A percentile compares a stretch with the other conserved stretches of the same genome.
phyloP scores from a whole-genome alignment of 2,797 vertebrate species.

The Phataginus tricuspis region DNA sequence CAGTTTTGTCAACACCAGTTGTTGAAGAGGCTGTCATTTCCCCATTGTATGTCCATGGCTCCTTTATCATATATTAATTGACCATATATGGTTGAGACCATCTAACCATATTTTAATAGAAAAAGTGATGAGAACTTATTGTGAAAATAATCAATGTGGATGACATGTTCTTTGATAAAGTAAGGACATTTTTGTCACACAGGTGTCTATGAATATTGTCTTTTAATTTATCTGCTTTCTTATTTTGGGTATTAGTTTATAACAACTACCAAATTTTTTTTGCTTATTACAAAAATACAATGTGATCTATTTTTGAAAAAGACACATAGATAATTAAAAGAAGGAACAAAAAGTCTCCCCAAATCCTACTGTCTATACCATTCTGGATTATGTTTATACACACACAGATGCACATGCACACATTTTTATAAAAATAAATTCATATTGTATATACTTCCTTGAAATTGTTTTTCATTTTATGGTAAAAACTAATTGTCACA shows the following conservation, averaged over 20 bases:
- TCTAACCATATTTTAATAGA: not conserved
- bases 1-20: too few relatives aligned
- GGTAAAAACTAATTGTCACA: not conserved
- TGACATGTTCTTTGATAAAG: not conserved
- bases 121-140: not conserved
- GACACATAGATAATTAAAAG: not conserved
- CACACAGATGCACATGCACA: not conserved
- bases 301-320: not conserved
- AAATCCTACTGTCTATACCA: not conserved
- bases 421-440: not conserved
- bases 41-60: too few relatives aligned
- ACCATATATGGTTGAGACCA: not conserved
- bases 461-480: conserved; percentile 11
- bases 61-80: too few relatives aligned
- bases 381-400: not conserved
- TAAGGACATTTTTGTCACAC: not conserved
- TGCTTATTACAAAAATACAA: not conserved
- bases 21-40: too few relatives aligned
- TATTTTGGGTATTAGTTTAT: not conserved
- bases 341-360: not conserved
- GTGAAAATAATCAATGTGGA: not conserved
- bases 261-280: not conserved
- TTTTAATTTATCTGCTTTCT: not conserved
- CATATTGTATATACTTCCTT: not conserved
- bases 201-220: not conserved